A percentile compares a stretch with the other conserved stretches of the same genome.
phyloP scores from a whole-genome alignment of 2,113 vertebrate species.

The Aepyceros melampus region DNA sequence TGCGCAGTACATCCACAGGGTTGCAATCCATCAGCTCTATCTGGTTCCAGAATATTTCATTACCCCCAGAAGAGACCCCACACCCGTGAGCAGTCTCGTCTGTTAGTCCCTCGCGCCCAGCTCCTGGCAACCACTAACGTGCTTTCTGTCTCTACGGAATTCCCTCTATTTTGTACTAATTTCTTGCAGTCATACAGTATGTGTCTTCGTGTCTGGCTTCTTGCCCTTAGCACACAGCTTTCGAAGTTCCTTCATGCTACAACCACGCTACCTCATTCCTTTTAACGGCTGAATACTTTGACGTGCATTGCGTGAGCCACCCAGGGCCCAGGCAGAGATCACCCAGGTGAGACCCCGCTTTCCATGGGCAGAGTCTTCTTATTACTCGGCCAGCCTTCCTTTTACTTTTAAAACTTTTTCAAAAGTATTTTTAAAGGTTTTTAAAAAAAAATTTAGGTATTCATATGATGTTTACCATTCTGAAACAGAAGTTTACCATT shows the following conservation, averaged over 20 bases:
- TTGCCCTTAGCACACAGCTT: accelerated
- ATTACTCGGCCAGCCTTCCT: not conserved
- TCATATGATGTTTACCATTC: not conserved
- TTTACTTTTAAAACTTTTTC: not conserved
- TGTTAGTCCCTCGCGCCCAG: accelerated
- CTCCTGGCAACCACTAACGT: accelerated
- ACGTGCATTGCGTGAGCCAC: accelerated
- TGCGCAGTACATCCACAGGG: accelerated
- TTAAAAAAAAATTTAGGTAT: not conserved
- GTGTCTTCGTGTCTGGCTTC: too few species aligned
- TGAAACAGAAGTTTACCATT: not conserved
- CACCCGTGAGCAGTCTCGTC: accelerated
- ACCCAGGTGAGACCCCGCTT: not conserved
- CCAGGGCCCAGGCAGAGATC: not conserved
- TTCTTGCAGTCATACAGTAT: accelerated
- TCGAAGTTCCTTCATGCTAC: accelerated
- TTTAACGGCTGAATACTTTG: accelerated
- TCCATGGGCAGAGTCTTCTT: not conserved
- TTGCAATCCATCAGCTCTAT: accelerated
- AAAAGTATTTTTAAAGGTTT: not conserved
- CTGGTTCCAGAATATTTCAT: not conserved
- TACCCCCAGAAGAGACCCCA: not conserved
- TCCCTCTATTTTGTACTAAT: accelerated
- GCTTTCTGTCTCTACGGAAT: accelerated
- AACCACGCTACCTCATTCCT: accelerated